Conservation (phyloP, 2,797 vertebrate genomes). For the Acestrorhynchus altus region DNA sequence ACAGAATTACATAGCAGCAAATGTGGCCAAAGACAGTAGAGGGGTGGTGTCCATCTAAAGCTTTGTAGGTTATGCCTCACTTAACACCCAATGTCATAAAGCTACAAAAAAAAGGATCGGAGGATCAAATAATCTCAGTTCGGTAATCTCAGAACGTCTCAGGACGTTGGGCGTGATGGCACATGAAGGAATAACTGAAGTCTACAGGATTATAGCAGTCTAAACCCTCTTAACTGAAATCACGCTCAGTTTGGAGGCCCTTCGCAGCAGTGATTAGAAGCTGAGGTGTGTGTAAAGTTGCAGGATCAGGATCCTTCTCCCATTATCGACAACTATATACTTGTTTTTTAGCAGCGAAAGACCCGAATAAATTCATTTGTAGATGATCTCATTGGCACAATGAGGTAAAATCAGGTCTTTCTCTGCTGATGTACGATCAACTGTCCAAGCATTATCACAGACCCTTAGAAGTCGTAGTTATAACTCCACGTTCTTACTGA, state of each 20-base stretch:
- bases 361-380: no score
- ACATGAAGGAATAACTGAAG: constrained; percentile 15
- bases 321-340: no score
- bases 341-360: no score
- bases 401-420: no score
- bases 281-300: not conserved
- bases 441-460: not conserved
- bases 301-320: no score
- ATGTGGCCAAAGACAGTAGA: constrained; percentile 60
- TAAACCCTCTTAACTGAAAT: not conserved
- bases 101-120: constrained; percentile 16
- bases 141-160: constrained; percentile 35
- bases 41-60: constrained; percentile 57
- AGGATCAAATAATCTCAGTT: constrained; percentile 1
- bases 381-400: no score
- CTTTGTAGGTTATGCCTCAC: constrained; percentile 37
- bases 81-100: constrained; percentile 56
- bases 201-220: not conserved
- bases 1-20: constrained; percentile 71
- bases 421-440: not conserved
- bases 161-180: constrained; percentile 8
- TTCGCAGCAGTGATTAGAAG: not conserved
- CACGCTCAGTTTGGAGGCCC: not conserved
- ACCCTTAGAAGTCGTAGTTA: not conserved
- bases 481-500: no score